A percentile compares a stretch with the other conserved stretches of the same genome.
These are phyloP conservation scores for Pterois miles DNA, from an alignment of 2,797 vertebrate species.

Conservation along the genomic window DNA sequence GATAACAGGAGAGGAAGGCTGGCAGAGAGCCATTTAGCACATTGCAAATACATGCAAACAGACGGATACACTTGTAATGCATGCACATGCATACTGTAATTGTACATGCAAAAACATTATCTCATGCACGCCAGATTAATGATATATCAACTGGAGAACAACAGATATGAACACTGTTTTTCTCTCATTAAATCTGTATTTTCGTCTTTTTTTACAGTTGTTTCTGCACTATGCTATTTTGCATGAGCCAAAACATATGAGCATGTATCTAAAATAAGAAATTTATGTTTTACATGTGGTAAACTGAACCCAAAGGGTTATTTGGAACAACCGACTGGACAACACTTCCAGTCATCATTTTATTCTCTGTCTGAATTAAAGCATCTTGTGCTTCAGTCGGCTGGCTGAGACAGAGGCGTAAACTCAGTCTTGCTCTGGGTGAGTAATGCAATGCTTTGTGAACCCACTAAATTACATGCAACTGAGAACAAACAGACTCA, in stretches of 20 bases:
- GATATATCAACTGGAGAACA: background rate
- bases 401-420: conserved; percentile 13
- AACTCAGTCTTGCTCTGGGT: conserved; percentile 23
- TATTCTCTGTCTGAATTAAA: conserved; percentile 31
- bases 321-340: background rate
- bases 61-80: background rate
- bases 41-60: background rate
- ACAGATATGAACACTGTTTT: background rate
- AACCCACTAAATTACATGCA: conserved; percentile 38
- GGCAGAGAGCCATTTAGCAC: conserved; percentile 25
- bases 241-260: background rate
- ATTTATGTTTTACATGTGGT: background rate
- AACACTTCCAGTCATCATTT: conserved; percentile 20
- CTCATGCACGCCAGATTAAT: background rate
- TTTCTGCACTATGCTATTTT: background rate
- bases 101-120: background rate
- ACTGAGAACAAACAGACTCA: conserved; percentile 61
- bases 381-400: conserved; percentile 14
- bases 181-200: background rate
- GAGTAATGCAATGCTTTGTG: conserved; percentile 43
- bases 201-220: background rate
- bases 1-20: background rate
- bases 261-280: background rate
- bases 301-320: background rate
- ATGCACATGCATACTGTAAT: background rate